phyloP scores from a whole-genome alignment of 2,888 invertebrate genomes.

The Macrophya annulata region DNA sequence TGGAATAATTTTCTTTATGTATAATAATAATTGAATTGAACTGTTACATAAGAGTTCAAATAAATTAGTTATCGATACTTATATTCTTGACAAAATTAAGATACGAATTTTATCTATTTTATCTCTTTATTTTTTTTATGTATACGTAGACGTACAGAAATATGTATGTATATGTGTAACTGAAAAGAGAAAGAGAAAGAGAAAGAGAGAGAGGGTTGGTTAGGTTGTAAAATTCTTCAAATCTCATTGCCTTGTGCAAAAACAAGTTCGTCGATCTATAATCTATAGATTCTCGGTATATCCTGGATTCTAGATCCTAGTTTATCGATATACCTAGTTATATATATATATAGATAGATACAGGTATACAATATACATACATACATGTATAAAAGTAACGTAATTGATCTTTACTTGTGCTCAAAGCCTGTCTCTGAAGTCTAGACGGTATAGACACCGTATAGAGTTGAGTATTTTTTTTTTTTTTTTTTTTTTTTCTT shows the following conservation, averaged over 20 bases:
- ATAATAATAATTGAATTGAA: not conserved
- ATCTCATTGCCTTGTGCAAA: not conserved
- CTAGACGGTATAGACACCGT: not conserved
- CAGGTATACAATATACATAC: too few species aligned
- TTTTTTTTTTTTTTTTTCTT: too few species aligned
- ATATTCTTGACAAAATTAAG: not conserved
- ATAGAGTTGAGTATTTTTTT: not conserved
- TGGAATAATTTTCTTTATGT: not conserved
- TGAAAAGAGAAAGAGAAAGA: too few species aligned
- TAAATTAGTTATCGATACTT: not conserved
- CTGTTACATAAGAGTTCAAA: not conserved
- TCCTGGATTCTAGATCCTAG: constrained; percentile 14
- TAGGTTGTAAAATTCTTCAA: not conserved
- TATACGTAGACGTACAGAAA: too few species aligned
- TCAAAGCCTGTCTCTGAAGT: not conserved
- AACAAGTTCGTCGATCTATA: not conserved
- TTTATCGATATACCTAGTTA: not conserved
- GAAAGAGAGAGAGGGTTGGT: too few species aligned
- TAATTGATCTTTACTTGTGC: not conserved
- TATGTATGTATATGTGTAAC: not conserved
- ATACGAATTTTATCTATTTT: not conserved
- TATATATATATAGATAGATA: not conserved
- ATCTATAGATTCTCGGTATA: constrained; percentile 16
- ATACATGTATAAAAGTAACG: not conserved
- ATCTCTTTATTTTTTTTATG: not conserved